phyloP scores from a whole-genome alignment of 92 coral and sea anemone genomes.

The Epizoanthus stellaris region DNA sequence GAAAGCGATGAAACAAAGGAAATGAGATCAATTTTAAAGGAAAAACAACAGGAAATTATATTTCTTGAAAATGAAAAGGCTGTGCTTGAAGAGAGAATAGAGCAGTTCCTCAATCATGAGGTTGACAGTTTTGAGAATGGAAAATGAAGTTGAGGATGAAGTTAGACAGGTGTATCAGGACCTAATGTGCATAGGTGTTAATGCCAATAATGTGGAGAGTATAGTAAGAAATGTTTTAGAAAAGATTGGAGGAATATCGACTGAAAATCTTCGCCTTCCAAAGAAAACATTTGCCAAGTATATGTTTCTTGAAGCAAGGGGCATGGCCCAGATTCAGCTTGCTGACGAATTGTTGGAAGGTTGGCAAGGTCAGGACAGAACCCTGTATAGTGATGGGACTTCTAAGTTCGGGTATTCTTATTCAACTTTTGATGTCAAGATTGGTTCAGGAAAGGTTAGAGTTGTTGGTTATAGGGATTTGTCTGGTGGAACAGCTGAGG shows the following conservation, averaged over 20 bases:
- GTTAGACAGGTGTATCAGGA: conserved; percentile 42
- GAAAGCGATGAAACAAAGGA: conserved; percentile 15
- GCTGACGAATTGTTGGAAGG: conserved; percentile 28
- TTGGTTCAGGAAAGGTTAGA: no score
- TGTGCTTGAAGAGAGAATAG: conserved; percentile 43
- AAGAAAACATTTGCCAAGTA: no score
- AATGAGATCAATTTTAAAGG: conserved; percentile 34
- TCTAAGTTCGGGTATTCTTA: neutral
- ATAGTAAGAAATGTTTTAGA: conserved; percentile 20
- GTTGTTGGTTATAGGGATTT: neutral
- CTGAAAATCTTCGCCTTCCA: conserved; percentile 1
- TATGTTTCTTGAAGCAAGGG: no score
- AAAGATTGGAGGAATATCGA: conserved; percentile 11
- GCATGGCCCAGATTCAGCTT: conserved; percentile 29
- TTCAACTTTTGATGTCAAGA: no score
- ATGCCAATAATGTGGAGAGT: conserved; percentile 32
- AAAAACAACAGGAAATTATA: neutral
- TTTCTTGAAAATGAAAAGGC: conserved; percentile 15
- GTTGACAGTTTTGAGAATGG: conserved; percentile 26
- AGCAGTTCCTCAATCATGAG: conserved; percentile 31
- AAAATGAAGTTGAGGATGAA: conserved; percentile 38
- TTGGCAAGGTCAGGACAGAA: neutral
- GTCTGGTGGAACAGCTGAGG: conserved; percentile 10
- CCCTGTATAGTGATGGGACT: neutral
- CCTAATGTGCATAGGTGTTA: conserved; percentile 6